Conservation (phyloP, 2,113 vertebrate species). For the Phycodurus eques region DNA sequence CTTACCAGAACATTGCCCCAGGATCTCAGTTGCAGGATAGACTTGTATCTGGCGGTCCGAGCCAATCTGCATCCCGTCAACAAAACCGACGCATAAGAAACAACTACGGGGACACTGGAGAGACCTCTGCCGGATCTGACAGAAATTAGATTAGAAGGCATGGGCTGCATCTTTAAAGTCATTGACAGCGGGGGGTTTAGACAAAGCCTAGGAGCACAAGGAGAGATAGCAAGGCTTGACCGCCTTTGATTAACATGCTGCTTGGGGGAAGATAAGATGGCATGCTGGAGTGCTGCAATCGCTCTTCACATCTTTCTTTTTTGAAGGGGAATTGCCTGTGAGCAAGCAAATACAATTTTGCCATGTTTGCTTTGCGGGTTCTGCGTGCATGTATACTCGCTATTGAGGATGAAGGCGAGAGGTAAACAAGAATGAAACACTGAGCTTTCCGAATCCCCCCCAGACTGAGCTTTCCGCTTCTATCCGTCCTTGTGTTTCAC, state of each 20-base stretch:
- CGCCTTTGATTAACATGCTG: conserved; percentile 63
- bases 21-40: background rate
- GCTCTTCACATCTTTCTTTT: conserved; percentile 39
- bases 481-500: conserved; percentile 62
- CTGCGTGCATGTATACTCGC: background rate
- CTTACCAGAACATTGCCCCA: background rate
- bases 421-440: conserved; percentile 15
- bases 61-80: background rate
- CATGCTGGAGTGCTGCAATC: conserved; percentile 38
- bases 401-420: conserved; percentile 11
- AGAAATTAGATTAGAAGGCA: conserved; percentile 8
- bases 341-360: conserved; percentile 49
- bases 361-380: conserved; percentile 23
- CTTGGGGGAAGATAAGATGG: conserved; percentile 58
- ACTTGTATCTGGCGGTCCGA: background rate
- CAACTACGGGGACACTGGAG: background rate
- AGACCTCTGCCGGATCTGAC: background rate
- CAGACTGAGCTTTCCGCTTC: conserved; percentile 30
- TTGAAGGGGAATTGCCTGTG: conserved; percentile 37
- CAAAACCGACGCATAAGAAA: background rate
- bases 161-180: conserved; percentile 3
- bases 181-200: conserved; percentile 2
- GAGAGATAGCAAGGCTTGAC: conserved; percentile 18
- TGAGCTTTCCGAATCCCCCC: conserved; percentile 31
- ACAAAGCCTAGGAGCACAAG: conserved; percentile 3